Evolutionary conservation across 2,888 invertebrate genomes (phyloP).

Genomic region (Chaetogeoica ovagalla): DNA sequence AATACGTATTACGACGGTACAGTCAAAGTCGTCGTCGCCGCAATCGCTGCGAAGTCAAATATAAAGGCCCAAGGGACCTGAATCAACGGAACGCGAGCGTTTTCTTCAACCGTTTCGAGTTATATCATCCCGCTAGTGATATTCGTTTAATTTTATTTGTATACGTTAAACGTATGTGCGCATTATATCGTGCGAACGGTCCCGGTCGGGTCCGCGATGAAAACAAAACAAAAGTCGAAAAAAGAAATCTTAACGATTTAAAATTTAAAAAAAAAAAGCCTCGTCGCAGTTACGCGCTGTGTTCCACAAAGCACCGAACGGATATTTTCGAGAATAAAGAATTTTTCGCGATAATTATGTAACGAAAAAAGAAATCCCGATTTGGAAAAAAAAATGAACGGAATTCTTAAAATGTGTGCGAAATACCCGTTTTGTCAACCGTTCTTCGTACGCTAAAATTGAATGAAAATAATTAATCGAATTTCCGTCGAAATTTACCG

Average conservation of each 20-base stretch:
- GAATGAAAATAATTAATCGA: too few relatives aligned
- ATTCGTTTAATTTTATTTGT: background rate
- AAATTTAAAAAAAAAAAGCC: too few relatives aligned
- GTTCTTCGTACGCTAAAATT: too few relatives aligned
- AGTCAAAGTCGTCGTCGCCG: background rate
- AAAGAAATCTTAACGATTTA: background rate
- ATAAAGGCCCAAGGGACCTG: slow-evolving; percentile 4
- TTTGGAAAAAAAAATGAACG: too few relatives aligned
- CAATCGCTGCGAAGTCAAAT: slow-evolving; percentile 2
- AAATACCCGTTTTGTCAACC: too few relatives aligned
- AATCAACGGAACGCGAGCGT: background rate
- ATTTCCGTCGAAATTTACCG: too few relatives aligned
- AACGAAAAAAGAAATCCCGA: too few relatives aligned
- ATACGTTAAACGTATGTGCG: background rate
- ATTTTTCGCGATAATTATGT: too few relatives aligned
- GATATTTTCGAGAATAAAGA: too few relatives aligned
- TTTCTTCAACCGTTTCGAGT: slow-evolving; percentile 11
- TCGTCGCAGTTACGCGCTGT: too few relatives aligned
- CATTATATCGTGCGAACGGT: too few relatives aligned
- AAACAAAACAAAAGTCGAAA: background rate
- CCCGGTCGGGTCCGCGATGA: background rate
- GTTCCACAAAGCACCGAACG: background rate
- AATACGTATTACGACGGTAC: background rate
- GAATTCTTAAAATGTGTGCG: too few relatives aligned
- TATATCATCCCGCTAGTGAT: background rate